Evolutionary conservation across 2,797 vertebrate species (phyloP), one percentile per base, ranked within the genome.

Genomic region (Mus minutoides): DNA sequence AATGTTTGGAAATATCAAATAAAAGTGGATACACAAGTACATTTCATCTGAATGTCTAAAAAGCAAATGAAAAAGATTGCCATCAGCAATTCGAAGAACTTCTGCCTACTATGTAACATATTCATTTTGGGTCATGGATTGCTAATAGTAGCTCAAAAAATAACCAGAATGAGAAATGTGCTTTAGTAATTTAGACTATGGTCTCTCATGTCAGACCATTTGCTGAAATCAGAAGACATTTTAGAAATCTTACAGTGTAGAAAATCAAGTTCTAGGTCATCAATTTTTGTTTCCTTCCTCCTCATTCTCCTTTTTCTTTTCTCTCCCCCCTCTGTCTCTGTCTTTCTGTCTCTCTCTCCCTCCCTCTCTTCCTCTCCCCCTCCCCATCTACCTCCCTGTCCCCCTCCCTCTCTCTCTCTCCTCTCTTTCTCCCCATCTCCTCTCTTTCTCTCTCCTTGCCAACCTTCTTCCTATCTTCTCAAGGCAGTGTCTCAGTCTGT

Each of bases 1-100:
- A 98, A 98, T 98, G 98, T 98, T 98, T 98, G 98, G 80, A 95
- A 97, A 98, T 96, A 97, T 94, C 93, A 91, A 98, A 98, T 98
- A 98, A 98, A 96, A 98, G 98, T 90, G 95, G 96, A 97, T 49
- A 85, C 60, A 85, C 26, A 98, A 98, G 24, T 86, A 69, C 12
- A 52, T 71, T 54, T 71, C 67, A 87, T 71, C 8, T 26, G 34
- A 87, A 54, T 54, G 34, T 54, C 49, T 54, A 34, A 87, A 71
- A 54, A 87, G 34, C n/a, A 71, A 71, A 67, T 85, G 43, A 67
- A 67, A 85, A 67, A 22, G 60, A 85, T 24, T 67, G 60, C 22
- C 62, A 67, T 49, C 83, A 49, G 17, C 29, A 85, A n/a, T 67
- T 34, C 13, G 26, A 85, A 85, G 60, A 67, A 67, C 43, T 46